phyloP scores from a whole-genome alignment of 35 echinoderm and acorn worm species.

The Lytechinus variegatus region DNA sequence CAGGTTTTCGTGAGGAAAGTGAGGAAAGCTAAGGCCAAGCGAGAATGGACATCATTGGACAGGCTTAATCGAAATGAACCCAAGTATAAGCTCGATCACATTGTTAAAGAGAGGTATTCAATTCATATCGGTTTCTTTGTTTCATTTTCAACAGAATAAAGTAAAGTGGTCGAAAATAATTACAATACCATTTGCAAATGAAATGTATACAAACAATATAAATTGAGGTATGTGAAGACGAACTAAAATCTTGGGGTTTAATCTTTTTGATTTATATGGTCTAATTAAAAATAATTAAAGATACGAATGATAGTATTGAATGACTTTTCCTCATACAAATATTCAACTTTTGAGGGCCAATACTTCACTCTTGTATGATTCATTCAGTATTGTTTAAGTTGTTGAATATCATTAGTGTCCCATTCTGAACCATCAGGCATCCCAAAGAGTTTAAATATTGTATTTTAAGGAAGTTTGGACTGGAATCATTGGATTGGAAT shows the following conservation, averaged over 20 bases:
- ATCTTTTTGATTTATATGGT: not conserved
- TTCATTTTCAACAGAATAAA: not conserved
- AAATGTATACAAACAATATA: too few species aligned
- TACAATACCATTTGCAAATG: not conserved
- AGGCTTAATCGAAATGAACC: slow-evolving; percentile 70
- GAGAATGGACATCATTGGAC: slow-evolving; percentile 60
- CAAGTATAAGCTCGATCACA: slow-evolving; percentile 81
- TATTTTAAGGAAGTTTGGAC: too few species aligned
- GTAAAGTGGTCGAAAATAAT: not conserved
- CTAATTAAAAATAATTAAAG: too few species aligned
- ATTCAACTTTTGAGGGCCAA: not conserved
- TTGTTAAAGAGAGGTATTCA: slow-evolving; percentile 93
- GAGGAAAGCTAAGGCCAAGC: slow-evolving; percentile 69
- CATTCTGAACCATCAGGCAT: not conserved
- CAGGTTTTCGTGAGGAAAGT: slow-evolving; percentile 78
- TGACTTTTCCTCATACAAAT: not conserved
- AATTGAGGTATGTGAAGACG: not conserved
- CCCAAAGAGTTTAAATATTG: too few species aligned
- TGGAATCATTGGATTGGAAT: not conserved
- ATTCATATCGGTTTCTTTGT: not conserved
- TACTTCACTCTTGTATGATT: not conserved
- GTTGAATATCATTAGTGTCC: not conserved
- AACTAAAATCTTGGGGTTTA: not conserved
- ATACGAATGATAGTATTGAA: too few species aligned
- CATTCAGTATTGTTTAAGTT: not conserved